These are phyloP conservation scores for Glaucidium brasilianum DNA, from an alignment of 2,113 vertebrate genomes.

Conservation along the genomic window DNA sequence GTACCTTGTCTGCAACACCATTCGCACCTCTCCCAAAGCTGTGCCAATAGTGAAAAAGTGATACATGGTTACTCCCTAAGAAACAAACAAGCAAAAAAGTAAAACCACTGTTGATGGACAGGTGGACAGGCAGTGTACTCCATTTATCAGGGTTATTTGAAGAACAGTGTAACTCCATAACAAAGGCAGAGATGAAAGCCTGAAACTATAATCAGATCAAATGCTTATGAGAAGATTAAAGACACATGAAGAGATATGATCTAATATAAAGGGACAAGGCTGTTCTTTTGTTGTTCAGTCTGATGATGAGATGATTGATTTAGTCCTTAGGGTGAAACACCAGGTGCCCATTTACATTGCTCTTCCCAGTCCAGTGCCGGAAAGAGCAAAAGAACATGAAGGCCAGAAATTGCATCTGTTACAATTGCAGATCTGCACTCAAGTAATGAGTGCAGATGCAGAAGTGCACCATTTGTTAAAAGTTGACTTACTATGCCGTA, in stretches of 20 bases:
- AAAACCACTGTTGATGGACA: not conserved
- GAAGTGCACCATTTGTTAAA: not conserved
- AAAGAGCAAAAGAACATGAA: not conserved
- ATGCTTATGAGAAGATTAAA: not conserved
- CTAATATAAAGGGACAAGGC: not conserved
- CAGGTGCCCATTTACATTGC: fast-evolving
- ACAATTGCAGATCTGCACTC: not conserved
- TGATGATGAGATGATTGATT: not conserved
- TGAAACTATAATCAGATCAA: not conserved
- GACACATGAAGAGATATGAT: not conserved
- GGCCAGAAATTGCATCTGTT: not conserved
- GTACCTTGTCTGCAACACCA: not conserved
- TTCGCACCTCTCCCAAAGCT: not conserved
- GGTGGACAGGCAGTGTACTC: not conserved
- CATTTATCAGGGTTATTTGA: not conserved
- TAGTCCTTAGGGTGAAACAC: not conserved
- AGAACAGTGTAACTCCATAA: not conserved
- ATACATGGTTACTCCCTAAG: not conserved
- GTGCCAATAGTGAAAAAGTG: not conserved
- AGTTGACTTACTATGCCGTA: not conserved
- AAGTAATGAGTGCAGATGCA: not conserved
- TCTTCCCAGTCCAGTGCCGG: not conserved
- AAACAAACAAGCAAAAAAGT: too few species aligned
- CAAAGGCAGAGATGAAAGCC: not conserved
- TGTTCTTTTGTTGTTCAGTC: not conserved